Evolutionary conservation across 2,113 vertebrate species (phyloP).

Genomic region (Excalfactoria chinensis): DNA sequence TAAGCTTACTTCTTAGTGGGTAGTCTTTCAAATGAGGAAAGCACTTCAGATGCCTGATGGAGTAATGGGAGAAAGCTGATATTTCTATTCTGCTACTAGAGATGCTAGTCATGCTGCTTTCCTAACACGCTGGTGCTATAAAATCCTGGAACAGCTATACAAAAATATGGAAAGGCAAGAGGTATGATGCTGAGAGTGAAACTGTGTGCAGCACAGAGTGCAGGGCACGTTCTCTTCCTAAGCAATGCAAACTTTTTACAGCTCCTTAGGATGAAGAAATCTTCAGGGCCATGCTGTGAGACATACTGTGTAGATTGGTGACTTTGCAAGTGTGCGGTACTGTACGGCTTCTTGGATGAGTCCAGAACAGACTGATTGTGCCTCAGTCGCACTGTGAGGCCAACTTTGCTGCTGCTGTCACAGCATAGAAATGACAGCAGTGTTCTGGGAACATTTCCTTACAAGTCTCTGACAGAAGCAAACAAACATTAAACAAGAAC

Average conservation of each 20-base stretch:
- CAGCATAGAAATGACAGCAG: not conserved
- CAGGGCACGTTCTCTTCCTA: accelerated
- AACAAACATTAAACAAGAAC: not conserved
- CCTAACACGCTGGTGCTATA: not conserved
- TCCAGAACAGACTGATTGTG: not conserved
- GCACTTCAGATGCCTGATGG: not conserved
- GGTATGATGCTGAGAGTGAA: not conserved
- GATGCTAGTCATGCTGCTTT: not conserved
- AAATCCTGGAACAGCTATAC: not conserved
- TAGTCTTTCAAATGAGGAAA: not conserved
- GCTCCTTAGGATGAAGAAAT: not conserved
- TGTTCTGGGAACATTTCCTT: not conserved
- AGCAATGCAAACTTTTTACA: not conserved
- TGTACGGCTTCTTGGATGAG: not conserved
- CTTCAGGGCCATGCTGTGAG: not conserved
- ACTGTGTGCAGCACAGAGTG: not conserved
- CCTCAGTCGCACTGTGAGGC: not conserved
- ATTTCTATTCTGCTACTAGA: not conserved
- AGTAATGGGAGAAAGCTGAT: not conserved
- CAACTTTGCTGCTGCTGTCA: not conserved
- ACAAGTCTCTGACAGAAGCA: not conserved
- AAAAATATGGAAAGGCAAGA: not conserved
- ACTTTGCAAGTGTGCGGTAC: not conserved
- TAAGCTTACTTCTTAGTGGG: not conserved
- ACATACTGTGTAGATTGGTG: not conserved